phyloP scores from a whole-genome alignment of 2,888 invertebrate species.

The Pterobdella sp. region DNA sequence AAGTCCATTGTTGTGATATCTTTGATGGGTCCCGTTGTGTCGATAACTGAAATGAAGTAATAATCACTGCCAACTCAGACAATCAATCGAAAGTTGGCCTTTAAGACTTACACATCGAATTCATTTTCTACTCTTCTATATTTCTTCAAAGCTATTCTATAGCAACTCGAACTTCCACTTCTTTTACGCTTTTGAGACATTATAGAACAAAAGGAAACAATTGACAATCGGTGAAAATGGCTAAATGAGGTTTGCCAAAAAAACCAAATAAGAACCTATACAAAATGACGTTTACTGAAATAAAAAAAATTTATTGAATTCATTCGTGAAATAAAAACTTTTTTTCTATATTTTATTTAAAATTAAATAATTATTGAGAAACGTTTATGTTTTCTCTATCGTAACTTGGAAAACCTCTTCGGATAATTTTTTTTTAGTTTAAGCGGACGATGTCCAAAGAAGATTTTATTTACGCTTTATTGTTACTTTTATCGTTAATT shows the following conservation, averaged over 20 bases:
- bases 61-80: not conserved
- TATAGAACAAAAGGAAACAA: not conserved
- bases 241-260: no score
- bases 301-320: no score
- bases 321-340: no score
- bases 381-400: no score
- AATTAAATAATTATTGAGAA: no score
- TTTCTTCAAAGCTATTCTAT: not conserved
- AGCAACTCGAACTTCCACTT: not conserved
- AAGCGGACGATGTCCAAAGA: slow-evolving; percentile 5
- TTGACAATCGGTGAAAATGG: no score
- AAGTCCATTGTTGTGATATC: not conserved
- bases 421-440: slow-evolving; percentile 2
- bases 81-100: not conserved
- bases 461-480: slow-evolving; percentile 4
- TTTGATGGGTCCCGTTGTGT: not conserved
- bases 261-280: no score
- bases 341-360: no score
- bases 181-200: slow-evolving; percentile 8
- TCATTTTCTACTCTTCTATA: not conserved
- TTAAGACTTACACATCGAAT: not conserved
- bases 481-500: slow-evolving; percentile 10
- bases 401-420: no score
- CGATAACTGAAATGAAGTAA: not conserved
- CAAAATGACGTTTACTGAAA: no score